These are phyloP conservation scores for Oryctes rhinoceros DNA, from an alignment of 1,140 invertebrate species.

Conservation along the genomic window DNA sequence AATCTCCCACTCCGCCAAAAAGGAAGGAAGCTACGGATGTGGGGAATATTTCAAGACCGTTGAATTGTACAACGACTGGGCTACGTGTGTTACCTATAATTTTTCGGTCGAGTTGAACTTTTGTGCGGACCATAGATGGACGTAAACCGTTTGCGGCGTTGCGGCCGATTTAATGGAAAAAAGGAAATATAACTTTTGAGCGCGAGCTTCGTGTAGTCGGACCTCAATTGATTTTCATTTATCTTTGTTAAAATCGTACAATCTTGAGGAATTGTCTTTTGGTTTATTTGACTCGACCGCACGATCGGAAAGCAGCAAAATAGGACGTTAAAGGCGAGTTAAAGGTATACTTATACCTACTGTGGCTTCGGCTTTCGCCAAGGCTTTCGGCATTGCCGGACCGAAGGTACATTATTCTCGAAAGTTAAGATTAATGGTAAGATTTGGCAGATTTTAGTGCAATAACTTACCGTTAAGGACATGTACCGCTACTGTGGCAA, in stretches of 20 bases:
- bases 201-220: not conserved
- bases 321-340: not conserved
- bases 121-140: constrained; percentile 39
- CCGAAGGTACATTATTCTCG: constrained; percentile 43
- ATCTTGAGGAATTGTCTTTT: constrained; percentile 42
- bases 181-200: constrained; percentile 5
- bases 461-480: constrained; percentile 65
- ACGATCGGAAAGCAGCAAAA: not conserved
- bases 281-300: constrained; percentile 42
- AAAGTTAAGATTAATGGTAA: constrained; percentile 52
- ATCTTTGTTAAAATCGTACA: constrained; percentile 46
- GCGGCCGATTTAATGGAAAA: constrained; percentile 33
- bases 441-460: constrained; percentile 51
- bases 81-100: constrained; percentile 39
- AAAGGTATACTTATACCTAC: not conserved
- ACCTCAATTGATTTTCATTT: constrained; percentile 46
- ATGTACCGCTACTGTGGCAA: constrained; percentile 64
- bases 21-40: not conserved
- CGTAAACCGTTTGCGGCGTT: constrained; percentile 41
- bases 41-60: constrained; percentile 3
- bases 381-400: not conserved
- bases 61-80: not conserved
- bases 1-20: not conserved
- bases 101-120: constrained; percentile 41
- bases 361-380: not conserved